Conservation (phyloP, 2,797 vertebrate species). For the Cetoscarus ocellatus region DNA sequence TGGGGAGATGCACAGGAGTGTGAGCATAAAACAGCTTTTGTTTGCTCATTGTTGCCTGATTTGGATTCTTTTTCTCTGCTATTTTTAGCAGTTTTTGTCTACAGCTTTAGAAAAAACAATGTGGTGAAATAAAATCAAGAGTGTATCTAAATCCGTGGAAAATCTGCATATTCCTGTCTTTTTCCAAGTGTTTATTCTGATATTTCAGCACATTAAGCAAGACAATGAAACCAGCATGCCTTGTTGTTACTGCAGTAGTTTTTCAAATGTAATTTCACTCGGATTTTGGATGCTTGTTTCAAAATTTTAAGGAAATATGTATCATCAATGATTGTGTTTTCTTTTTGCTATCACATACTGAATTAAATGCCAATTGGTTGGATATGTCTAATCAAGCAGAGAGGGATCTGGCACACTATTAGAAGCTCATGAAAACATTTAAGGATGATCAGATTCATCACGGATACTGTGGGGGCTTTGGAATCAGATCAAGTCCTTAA, state of each 20-base stretch:
- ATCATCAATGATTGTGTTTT: conserved; percentile 2
- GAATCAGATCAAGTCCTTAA: background rate
- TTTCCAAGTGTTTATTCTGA: conserved; percentile 4
- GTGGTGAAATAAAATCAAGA: conserved; percentile 9
- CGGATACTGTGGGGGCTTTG: background rate
- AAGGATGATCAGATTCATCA: background rate
- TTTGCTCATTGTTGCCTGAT: conserved; percentile 1
- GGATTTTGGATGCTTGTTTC: conserved; percentile 3
- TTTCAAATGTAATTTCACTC: too few relatives aligned
- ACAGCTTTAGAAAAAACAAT: conserved; percentile 2
- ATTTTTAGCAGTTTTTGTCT: conserved; percentile 5
- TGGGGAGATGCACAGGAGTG: conserved; percentile 1
- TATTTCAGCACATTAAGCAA: background rate
- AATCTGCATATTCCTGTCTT: background rate
- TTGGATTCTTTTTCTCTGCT: background rate
- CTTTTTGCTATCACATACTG: conserved; percentile 16
- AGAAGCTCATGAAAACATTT: conserved; percentile 9
- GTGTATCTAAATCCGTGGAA: background rate
- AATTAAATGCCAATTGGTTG: conserved; percentile 9
- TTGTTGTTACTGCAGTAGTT: too few relatives aligned
- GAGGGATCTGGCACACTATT: conserved; percentile 1
- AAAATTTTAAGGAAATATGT: background rate
- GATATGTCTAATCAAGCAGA: conserved; percentile 16
- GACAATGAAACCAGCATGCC: too few relatives aligned
- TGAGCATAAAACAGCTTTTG: background rate